A percentile compares a stretch with the other conserved stretches of the same genome.
These are phyloP conservation scores for Phortica variegata DNA, from an alignment of 1,140 invertebrate species.

Conservation along the genomic window DNA sequence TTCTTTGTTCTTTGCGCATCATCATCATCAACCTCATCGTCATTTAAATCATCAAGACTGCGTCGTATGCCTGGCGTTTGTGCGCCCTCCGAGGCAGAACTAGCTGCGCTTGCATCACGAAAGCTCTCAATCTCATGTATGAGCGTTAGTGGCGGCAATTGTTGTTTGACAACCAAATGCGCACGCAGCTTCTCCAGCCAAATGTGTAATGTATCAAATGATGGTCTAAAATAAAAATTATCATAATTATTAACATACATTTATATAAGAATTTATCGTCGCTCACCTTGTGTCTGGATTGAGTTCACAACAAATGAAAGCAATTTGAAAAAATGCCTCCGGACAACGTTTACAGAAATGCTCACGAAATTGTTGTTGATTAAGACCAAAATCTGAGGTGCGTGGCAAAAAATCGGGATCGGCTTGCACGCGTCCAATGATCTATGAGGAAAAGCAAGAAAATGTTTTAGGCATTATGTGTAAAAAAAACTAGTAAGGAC, in stretches of 20 bases:
- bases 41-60: conserved; percentile 41
- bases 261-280: conserved; percentile 1
- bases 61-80: conserved; percentile 46
- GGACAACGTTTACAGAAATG: conserved; percentile 88
- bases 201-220: conserved; percentile 81
- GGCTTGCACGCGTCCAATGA: conserved; percentile 88
- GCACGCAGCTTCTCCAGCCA: conserved; percentile 78
- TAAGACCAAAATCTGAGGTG: conserved; percentile 87
- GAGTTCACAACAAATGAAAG: conserved; percentile 84
- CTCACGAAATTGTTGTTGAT: conserved; percentile 81
- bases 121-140: conserved; percentile 77
- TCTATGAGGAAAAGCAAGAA: conserved; percentile 60
- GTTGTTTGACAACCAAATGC: conserved; percentile 67
- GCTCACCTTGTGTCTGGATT: conserved; percentile 78
- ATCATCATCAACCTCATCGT: no score
- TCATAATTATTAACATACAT: no score
- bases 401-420: conserved; percentile 90
- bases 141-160: conserved; percentile 65
- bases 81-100: conserved; percentile 43
- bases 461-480: not conserved
- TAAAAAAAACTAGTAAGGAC: not conserved
- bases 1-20: not conserved
- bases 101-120: conserved; percentile 52
- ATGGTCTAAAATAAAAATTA: conserved; percentile 63
- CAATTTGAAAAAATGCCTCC: conserved; percentile 82